Base-by-base conservation (phyloP, 1,140 invertebrate species). In the Saccostrea glomerata region DNA sequence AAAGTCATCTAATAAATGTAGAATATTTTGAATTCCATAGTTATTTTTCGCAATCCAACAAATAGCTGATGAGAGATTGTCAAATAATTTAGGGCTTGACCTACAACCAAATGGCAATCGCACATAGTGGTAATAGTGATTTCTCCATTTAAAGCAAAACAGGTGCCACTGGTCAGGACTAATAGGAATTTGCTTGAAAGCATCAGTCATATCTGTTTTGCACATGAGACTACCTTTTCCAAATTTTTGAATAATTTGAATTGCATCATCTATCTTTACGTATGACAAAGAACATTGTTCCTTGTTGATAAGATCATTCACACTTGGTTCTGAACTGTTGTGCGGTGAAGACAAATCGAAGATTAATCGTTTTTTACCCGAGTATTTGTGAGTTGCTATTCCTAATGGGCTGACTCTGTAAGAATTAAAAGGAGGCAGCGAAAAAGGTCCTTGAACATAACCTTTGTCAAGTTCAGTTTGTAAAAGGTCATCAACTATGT, bases 271-370 rank as follows among this genome's bases (percentile, higher is more conserved):
- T 36, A 36, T 36, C 2, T 36, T 36, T 1, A 88, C 87, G 54
- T 88, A 89, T 12, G 47, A n/a, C 25, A 90, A 58, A 23, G 86
- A 85, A 73, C 55, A 91, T 55, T 40, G 7, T 15, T 91, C 84
- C 47, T 87, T 90, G 40, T 89, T 40, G 0, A 90, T 89, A 2
- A 89, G 25, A 36, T 85, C 66, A 87, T 90, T 91, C 11, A 91
- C n/a, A 56, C 90, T 84, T 23, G 20, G 9, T 54, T 20, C 25
- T 66, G 63, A 25, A 63, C 25, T 40, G 25, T 40, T 60, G 13
- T 86, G 88, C 9, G 88, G 88, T 6, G 85, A 30, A 17, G 88
- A 86, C 30, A 89, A 84, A 63, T 87, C 85, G 25, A 84, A 56
- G 1, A 89, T 89, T 25, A 86, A 47, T 58, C 60, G 23, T 58